Base-by-base conservation (phyloP, 2,888 invertebrate species). In the Drosophila gaucha region DNA sequence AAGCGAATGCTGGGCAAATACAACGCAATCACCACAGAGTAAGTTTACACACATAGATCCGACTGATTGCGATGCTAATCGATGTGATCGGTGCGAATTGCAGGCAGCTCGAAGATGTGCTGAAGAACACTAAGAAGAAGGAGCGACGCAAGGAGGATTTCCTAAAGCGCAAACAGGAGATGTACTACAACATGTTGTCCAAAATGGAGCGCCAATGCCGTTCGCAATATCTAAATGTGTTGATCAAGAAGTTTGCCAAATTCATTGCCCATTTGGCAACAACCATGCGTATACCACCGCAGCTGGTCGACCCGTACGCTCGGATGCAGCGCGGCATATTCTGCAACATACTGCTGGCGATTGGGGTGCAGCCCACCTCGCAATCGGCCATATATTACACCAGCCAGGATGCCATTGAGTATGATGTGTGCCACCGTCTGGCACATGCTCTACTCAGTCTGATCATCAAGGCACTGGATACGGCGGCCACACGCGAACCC, bases 301-400 rank as follows among this genome's bases (percentile, higher is more conserved):
- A 80, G 39, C 71, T 90, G 39, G 78, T 85, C 18, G 89, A 90
- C 60, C 89, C 90, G 0, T 90, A 90, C 67, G 84, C 86, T 1
- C 86, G 90, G 16, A 90, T 90, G 90, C 90, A 90, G 65, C 89
- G 90, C 18, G 89, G 85, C 30, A 86, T 90, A 41, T 90, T 90
- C 49, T 90, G 89, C 28, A 90, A 90, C 49, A 90, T 90, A 1
- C 47, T 90, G 26, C 58, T 86, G 49, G 85, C 89, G n/a, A 89
- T 90, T 26, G 90, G 89, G 1, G 86, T 90, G 3, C 89, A 89
- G 63, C 89, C 89, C 0, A 71, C 77, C 1, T 78, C 74, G 1
- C 89, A 89, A 31, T 74, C 86, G 44, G 86, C 86, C 4, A 85
- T 87, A 26, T 90, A 88, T 51, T 90, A 89, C 28, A 89, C 85